A percentile compares a stretch with the other conserved stretches of the same genome.
Conservation (phyloP, 2,113 vertebrate genomes). For the Otus sunia region DNA sequence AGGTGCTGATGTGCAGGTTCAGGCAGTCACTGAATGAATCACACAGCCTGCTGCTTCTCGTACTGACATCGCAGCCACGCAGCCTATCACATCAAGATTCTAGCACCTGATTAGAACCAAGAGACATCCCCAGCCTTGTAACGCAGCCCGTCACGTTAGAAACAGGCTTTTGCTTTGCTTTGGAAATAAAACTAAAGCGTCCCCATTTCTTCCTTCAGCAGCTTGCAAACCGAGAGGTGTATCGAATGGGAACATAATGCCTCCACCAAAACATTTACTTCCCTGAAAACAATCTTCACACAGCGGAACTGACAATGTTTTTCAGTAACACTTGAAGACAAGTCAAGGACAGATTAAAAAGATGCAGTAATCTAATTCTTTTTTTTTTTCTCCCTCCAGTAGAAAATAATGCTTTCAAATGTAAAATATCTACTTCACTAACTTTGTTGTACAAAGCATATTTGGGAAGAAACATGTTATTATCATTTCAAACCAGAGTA, state of each 20-base stretch:
- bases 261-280: slow-evolving; percentile 3
- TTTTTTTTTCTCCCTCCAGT: neutral
- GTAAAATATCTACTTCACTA: neutral
- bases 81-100: neutral
- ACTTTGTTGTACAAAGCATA: neutral
- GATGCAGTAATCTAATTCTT: neutral
- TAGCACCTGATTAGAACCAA: neutral
- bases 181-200: neutral
- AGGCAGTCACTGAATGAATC: neutral
- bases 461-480: slow-evolving; percentile 23
- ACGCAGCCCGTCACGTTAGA: neutral
- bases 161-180: neutral
- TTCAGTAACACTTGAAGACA: neutral
- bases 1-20: neutral
- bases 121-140: neutral
- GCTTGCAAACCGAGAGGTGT: neutral
- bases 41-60: rapidly evolving
- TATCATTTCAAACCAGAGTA: slow-evolving; percentile 41
- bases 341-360: slow-evolving; percentile 58
- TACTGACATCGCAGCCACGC: neutral
- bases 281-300: slow-evolving; percentile 11
- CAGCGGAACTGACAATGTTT: neutral
- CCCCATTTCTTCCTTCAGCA: neutral
- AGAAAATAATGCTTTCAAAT: slow-evolving; percentile 13
- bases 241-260: slow-evolving; percentile 16